Base-by-base conservation (phyloP, 2,113 vertebrate species). In the Barbus barbus region DNA sequence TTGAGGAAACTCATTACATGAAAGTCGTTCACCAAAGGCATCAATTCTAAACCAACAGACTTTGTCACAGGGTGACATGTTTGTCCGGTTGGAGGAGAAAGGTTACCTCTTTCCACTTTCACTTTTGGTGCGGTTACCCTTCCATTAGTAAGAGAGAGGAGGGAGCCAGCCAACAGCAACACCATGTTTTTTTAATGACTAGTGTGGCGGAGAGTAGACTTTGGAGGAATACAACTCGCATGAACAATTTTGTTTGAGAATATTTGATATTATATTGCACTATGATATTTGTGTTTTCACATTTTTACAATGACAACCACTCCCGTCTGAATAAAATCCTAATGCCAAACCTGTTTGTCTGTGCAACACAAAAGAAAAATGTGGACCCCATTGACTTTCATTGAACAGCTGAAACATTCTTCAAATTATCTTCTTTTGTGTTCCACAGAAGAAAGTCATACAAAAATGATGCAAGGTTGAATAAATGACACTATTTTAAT, bases 111-210 rank as follows among this genome's bases (percentile, higher is more conserved):
- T 51, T 78, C 22, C 46, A 72, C 85, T 86, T 86, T 88, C 85
- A 58, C 85, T 81, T 63, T 78, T 77, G 78, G 48, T 76, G 84
- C 78, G 77, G 78, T 84, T 79, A 86, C 85, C 79, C 83, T 76
- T 80, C 51, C 79, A 65, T 86, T 73, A 78, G 75, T 20, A 80
- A 83, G 58, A 20, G 46, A 80, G 84, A 81, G 74, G 69, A 65
- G 31, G 60, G 69, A 7, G 16, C 26, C n/a, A n/a, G n/a, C n/a
- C n/a, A n/a, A n/a, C n/a, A n/a, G n/a, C n/a, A n/a, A n/a, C n/a
- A n/a, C n/a, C n/a, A 87, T 87, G 51, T 84, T 87, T 84, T 82
- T 83, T 89, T 87, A 56, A 89, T 82, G 84, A 86, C 61, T 41
- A 73, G 78, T 31, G 51, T 79, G 80, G 56, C 2, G 38, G 79